Conservation (phyloP, 2,113 vertebrate species). For the Gasterosteus aculeatus region DNA sequence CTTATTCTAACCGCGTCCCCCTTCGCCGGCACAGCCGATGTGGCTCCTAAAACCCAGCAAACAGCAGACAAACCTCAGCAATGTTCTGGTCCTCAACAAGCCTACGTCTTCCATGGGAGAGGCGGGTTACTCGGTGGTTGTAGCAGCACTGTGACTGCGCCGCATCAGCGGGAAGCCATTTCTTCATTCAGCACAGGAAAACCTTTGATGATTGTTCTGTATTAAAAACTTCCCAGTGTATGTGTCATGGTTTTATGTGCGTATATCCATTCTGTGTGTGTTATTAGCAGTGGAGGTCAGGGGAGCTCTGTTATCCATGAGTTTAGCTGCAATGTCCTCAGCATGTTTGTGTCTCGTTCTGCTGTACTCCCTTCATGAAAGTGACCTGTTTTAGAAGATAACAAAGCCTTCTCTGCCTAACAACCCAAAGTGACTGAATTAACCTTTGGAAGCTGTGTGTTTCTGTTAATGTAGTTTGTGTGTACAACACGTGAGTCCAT, state of each 20-base stretch:
- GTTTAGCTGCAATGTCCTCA: constrained; percentile 11
- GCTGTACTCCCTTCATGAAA: constrained; percentile 15
- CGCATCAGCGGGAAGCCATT: constrained; percentile 2
- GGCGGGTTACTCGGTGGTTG: background rate
- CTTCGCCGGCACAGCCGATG: background rate
- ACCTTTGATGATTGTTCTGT: constrained; percentile 1
- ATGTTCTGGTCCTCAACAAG: constrained; percentile 28
- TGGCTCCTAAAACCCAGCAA: constrained; percentile 19
- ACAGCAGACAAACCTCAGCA: background rate
- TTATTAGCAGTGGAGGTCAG: constrained; percentile 2
- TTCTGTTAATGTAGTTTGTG: constrained; percentile 25
- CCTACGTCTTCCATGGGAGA: constrained; percentile 47
- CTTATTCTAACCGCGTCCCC: constrained; percentile 2
- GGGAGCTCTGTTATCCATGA: background rate
- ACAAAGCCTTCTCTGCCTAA: constrained; percentile 39
- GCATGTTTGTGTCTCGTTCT: constrained; percentile 60
- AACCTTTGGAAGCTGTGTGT: constrained; percentile 25
- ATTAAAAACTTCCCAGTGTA: background rate
- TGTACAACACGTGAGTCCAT: constrained; percentile 18
- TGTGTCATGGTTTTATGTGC: constrained; percentile 45
- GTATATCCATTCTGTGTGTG: constrained; percentile 28
- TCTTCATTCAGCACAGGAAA: constrained; percentile 2
- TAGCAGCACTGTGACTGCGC: constrained; percentile 33
- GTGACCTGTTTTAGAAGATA: constrained; percentile 33
- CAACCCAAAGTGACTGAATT: constrained; percentile 38